Evolutionary conservation across 1,140 invertebrate genomes (phyloP).

Genomic region (Drosophila melanica): DNA sequence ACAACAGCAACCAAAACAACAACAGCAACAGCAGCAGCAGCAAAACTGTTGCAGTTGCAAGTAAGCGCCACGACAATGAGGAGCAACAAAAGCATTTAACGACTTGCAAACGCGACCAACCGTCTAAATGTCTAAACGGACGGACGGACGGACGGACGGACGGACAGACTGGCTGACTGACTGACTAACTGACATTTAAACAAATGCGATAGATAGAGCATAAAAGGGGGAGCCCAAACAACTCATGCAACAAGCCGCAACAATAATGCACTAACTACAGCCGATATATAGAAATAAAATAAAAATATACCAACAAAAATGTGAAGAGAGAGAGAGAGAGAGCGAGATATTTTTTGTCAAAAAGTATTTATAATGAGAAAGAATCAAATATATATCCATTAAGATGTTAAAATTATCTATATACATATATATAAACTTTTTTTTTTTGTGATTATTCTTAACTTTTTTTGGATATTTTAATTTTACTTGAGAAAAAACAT

Average conservation of each 20-base stretch:
- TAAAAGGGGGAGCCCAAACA: neutral
- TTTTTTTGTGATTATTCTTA: too few relatives aligned
- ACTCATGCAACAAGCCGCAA: slow-evolving; percentile 2
- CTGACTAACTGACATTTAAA: slow-evolving; percentile 66
- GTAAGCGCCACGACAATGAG: slow-evolving; percentile 57
- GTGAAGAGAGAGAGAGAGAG: too few relatives aligned
- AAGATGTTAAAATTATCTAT: too few relatives aligned
- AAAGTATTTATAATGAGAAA: too few relatives aligned
- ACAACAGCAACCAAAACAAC: slow-evolving; percentile 19
- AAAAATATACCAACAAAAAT: too few relatives aligned
- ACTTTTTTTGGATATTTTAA: too few relatives aligned
- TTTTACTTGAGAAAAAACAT: too few relatives aligned
- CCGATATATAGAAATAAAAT: too few relatives aligned
- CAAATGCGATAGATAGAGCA: slow-evolving; percentile 60
- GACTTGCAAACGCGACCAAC: slow-evolving; percentile 71
- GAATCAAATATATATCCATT: too few relatives aligned
- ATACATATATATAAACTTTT: too few relatives aligned
- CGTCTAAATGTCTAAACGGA: slow-evolving; percentile 7
- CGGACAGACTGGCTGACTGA: slow-evolving; percentile 37
- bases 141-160: too few relatives aligned
- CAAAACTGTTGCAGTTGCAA: slow-evolving; percentile 43
- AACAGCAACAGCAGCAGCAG: slow-evolving; percentile 1
- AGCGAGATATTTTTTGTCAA: too few relatives aligned
- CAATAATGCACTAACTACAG: slow-evolving; percentile 2
- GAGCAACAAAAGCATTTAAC: slow-evolving; percentile 77